phyloP scores from a whole-genome alignment of 1,140 invertebrate species.

The Philopotamus ludificatus region DNA sequence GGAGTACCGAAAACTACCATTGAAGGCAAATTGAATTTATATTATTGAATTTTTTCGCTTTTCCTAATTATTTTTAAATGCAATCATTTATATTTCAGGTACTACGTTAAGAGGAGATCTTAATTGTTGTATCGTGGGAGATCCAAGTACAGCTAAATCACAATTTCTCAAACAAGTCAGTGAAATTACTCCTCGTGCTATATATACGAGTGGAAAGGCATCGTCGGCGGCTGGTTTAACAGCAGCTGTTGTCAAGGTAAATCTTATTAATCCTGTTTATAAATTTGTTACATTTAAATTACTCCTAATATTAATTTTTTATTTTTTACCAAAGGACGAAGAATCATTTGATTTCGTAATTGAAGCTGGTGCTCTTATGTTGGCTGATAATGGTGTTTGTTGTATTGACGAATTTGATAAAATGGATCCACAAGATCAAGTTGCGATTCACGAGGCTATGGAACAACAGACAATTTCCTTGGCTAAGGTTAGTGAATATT shows the following conservation, averaged over 20 bases:
- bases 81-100: slow-evolving; percentile 44
- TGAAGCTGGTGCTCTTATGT: slow-evolving; percentile 98
- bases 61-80: background rate
- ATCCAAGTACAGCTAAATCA: slow-evolving; percentile 98
- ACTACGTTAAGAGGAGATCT: slow-evolving; percentile 91
- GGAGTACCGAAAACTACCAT: slow-evolving; percentile 94
- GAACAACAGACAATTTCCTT: slow-evolving; percentile 99
- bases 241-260: slow-evolving; percentile 84
- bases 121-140: slow-evolving; percentile 97
- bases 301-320: background rate
- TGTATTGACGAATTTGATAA: slow-evolving; percentile 99
- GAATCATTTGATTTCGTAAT: slow-evolving; percentile 99
- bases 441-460: slow-evolving; percentile 99
- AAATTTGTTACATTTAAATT: background rate
- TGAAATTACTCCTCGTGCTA: slow-evolving; percentile 92
- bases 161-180: slow-evolving; percentile 96
- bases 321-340: slow-evolving; percentile 70
- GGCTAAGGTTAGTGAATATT: too few species aligned
- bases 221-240: slow-evolving; percentile 97
- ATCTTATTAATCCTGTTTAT: background rate
- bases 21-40: slow-evolving; percentile 62
- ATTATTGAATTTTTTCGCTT: background rate
- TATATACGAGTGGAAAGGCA: slow-evolving; percentile 99
- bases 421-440: slow-evolving; percentile 97
- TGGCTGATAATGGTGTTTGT: slow-evolving; percentile 98